Evolutionary conservation across 2,113 vertebrate genomes (phyloP), one percentile per base, ranked within the genome.

Genomic region (Corvus cornix): DNA sequence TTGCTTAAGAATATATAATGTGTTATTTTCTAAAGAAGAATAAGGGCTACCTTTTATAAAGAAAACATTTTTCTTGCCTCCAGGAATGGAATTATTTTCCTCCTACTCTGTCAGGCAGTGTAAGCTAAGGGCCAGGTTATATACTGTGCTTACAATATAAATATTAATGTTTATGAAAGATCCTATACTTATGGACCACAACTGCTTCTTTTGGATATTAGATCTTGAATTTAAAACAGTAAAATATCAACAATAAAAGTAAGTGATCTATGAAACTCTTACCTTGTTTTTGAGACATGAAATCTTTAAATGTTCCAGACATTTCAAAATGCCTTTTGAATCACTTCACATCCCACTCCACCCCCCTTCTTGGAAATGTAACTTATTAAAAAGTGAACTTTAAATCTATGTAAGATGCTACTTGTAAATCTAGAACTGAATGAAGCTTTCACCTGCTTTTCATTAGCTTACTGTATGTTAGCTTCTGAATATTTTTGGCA

Each of bases 381-480:
- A 93, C 37, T 93, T 89, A 49, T 53, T 93, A 93, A 95, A 95
- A 95, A 78, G 26, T 78, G 90, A 92, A 80, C 60, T 56, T 88
- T 31, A 89, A 96, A 89, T 73, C 62, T 94, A 3, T 35, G 19
- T 62, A 39, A 92, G 48, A 64, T 56, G 41, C 74, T 81, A 39
- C 73, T 67, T 94, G 78, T 96, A 95, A 97, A 93, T 79, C 39
- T 87, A 44, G 51, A 94, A 70, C 85, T 84, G 63, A 94, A 91
- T 76, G 60, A 97, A 89, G 91, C 91, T 96, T 95, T 93, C 59
- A 81, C 64, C 79, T 95, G 89, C 87, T 95, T 97, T 93, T 97
- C 88, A 67, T 96, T 91, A 96, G 85, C 95, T 97, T 97, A 64
- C 92, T 76, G 83, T 90, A 35, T n/a, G 16, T 97, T 96, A 97